These are phyloP conservation scores for Saturnia pavonia DNA, from an alignment of 2,888 invertebrate species.

Conservation along the genomic window DNA sequence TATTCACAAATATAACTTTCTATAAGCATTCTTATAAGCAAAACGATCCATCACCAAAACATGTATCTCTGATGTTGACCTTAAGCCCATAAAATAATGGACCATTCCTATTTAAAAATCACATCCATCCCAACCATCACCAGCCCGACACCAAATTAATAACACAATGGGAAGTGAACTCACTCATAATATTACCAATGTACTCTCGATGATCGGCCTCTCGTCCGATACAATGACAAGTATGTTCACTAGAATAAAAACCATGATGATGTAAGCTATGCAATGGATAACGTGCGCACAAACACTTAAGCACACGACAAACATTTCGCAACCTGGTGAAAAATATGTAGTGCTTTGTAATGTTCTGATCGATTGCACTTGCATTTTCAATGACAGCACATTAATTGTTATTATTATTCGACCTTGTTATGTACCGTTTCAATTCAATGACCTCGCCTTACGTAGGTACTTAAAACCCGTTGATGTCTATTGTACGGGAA, in stretches of 20 bases:
- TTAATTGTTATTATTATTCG: conserved; percentile 34
- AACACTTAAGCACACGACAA: conserved; percentile 39
- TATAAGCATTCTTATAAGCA: conserved; percentile 20
- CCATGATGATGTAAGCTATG: conserved; percentile 57
- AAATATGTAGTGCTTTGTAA: conserved; percentile 41
- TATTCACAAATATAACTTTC: conserved; percentile 14
- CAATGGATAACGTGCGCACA: conserved; percentile 48
- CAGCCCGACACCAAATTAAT: conserved; percentile 68
- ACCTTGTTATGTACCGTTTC: conserved; percentile 52
- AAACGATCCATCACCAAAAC: conserved; percentile 40
- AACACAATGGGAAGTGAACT: conserved; percentile 76
- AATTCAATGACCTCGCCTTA: conserved; percentile 48
- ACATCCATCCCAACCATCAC: conserved; percentile 49
- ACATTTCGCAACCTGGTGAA: conserved; percentile 50
- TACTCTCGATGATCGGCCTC: conserved; percentile 49
- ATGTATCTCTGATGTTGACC: conserved; percentile 32
- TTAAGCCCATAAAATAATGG: conserved; percentile 34
- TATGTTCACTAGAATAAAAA: conserved; percentile 69
- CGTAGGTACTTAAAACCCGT: conserved; percentile 47
- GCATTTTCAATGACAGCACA: conserved; percentile 60
- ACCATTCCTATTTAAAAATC: conserved; percentile 34
- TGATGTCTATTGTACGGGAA: conserved; percentile 65
- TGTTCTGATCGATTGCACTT: conserved; percentile 40
- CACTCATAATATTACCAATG: conserved; percentile 67
- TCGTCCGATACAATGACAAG: conserved; percentile 54